Base-by-base conservation (phyloP, 2,888 invertebrate species). In the Acrocera orbiculus region DNA sequence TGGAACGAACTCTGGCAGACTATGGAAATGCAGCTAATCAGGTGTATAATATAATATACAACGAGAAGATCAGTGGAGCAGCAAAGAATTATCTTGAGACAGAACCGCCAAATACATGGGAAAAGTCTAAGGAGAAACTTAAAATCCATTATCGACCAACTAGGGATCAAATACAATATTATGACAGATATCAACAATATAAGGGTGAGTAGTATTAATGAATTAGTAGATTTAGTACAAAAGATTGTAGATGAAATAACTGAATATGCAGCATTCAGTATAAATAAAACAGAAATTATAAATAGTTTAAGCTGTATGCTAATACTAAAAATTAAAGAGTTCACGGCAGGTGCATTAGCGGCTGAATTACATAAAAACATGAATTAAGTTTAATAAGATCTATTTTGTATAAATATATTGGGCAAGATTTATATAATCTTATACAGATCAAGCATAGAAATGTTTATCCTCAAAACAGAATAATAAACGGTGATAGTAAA, bases 381-480 rank as follows among this genome's bases (percentile, higher is more conserved):
- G 22, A 22, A 4, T n/a, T 22, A 10, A 22, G 22, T 7, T 8
- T 22, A 9, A 22, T 22, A 10, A 22, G 22, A 32, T 16, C n/a
- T 32, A 24, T 16, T 4, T 14, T 10, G 16, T 32, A 32, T 17
- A 32, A 24, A 31, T 31, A 24, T 16, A 15, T 31, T 4, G 31
- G 24, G n/a, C 24, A 31, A 24, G 31, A 23, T n/a, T 24, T 16
- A 24, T 31, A 31, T 31, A 31, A 32, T 17, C 15, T 32, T 5
- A 32, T 24, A 25, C 11, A 22, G 22, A 22, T n/a, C 8, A 22
- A 22, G 4, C 10, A 4, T 22, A 4, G n/a, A 4, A 9, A 22
- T 22, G n/a, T 9, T 4, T 10, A 2, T 2, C 19, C 22, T 9
- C 22, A 22, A 22, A 22, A 22, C 22, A 22, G 10, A 22, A 22